Evolutionary conservation across 2,888 invertebrate species (phyloP).

Genomic region (Lepas anatifera): DNA sequence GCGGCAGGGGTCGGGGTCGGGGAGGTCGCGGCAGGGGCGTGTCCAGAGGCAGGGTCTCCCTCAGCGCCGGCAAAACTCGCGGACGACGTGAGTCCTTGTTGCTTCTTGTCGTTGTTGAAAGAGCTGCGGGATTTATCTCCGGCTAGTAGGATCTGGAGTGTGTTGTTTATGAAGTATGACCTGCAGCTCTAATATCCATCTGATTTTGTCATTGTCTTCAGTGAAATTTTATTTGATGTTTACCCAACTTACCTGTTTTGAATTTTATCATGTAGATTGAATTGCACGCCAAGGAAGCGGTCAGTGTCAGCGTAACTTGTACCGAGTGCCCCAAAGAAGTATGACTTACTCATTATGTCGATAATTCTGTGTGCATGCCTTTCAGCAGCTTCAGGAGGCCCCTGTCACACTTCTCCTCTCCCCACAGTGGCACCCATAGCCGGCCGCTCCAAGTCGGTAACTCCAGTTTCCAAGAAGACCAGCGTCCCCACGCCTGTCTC

Average conservation of each 20-base stretch:
- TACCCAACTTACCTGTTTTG: too few relatives aligned
- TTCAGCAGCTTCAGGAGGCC: neutral
- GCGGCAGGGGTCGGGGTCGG: neutral
- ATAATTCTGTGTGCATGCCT: neutral
- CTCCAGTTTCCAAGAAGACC: neutral
- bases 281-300: too few relatives aligned
- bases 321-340: too few relatives aligned
- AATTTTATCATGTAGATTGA: too few relatives aligned
- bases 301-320: too few relatives aligned
- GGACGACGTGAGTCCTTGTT: neutral
- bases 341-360: too few relatives aligned
- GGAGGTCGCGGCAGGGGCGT: neutral
- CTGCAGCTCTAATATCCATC: neutral
- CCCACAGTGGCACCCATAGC: neutral
- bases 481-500: neutral
- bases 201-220: too few relatives aligned
- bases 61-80: neutral
- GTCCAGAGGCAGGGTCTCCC: too few relatives aligned
- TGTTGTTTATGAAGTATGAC: neutral
- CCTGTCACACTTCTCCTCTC: neutral
- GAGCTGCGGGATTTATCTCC: too few relatives aligned
- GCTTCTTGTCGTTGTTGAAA: too few relatives aligned
- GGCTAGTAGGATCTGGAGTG: too few relatives aligned
- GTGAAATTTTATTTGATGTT: too few relatives aligned
- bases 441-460: neutral